Evolutionary conservation across 2,888 invertebrate genomes (phyloP), one percentile per base, ranked within the genome.

Genomic region (Coleophora flavipennella): DNA sequence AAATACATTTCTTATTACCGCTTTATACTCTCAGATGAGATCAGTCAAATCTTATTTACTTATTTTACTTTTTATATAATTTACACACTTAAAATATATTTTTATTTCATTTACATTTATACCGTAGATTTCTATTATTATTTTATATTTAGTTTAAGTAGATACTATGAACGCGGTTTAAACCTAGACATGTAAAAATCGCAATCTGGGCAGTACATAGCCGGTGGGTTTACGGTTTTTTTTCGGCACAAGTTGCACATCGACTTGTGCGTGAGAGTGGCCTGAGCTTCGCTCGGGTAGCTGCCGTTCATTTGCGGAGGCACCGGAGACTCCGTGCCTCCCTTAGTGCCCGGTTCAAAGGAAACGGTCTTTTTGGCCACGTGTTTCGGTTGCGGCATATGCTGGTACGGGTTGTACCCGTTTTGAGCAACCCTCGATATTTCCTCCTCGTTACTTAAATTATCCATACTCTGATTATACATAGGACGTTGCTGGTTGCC

Each of bases 171-270:
- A 52, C 87, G 87, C 33, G 91, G 91, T 62, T 91, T 90, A 71
- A 93, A 93, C 60, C 92, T 87, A 46, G 94, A 93, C 91, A 97
- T 92, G 65, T 96, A 97, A 79, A 93, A 95, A 66, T 95, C 94
- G 77, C 96, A 96, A 75, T 96, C 95, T 36, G 91, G 87, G 74
- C 96, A 97, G 67, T 96, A 96, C 53, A 91, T 87, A 28, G 91
- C 90, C 10, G 94, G 92, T 11, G 92, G 88, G 36, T 87, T 88
- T 12, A 95, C 91, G 46, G 90, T 88, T 62, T 94, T 93, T 68
- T 96, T 96, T 42, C 94, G 88, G 74, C 96, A 97, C 54, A 97
- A 85, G 74, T 93, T 92, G 69, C 96, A 96, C 43, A 91, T 90
- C 8, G 88, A 85, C 42, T 91, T 90, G 54, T 90, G 72, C 31